A percentile compares a stretch with the other conserved stretches of the same genome.
These are phyloP conservation scores for Merodon equestris DNA, from an alignment of 2,888 invertebrate species.

Conservation along the genomic window DNA sequence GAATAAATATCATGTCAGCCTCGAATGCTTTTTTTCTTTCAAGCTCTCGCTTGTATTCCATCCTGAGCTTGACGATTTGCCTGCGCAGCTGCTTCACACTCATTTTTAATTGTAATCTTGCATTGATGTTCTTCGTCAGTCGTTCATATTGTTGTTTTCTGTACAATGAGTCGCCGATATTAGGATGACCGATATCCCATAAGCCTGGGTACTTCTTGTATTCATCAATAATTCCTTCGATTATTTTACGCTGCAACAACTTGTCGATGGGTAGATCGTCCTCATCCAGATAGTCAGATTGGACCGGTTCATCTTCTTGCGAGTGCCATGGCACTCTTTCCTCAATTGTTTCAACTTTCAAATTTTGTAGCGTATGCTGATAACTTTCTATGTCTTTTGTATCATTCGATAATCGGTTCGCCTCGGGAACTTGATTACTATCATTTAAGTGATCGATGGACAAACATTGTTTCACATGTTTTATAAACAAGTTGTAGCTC, in stretches of 20 bases:
- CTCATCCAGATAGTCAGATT: conserved; percentile 40
- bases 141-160: conserved; percentile 29
- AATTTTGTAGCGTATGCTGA: conserved; percentile 1
- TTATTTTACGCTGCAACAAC: conserved; percentile 21
- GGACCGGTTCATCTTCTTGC: conserved; percentile 11
- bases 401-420: too few species aligned
- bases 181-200: conserved; percentile 19
- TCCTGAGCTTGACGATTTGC: conserved; percentile 10
- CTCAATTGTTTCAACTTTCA: conserved; percentile 14
- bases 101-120: conserved; percentile 31
- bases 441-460: too few species aligned
- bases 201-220: conserved; percentile 45
- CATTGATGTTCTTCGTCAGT: conserved; percentile 33
- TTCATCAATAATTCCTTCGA: conserved; percentile 45
- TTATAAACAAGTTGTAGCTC: conserved; percentile 33
- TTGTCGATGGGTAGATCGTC: conserved; percentile 49
- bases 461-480: conserved; percentile 29
- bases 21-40: conserved; percentile 2
- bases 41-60: conserved; percentile 12
- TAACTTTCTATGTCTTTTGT: too few species aligned
- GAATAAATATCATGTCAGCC: neutral
- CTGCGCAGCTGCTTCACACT: conserved; percentile 17
- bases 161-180: too few species aligned
- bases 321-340: neutral
- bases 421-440: too few species aligned